Evolutionary conservation across 2,113 vertebrate genomes (phyloP), one percentile per base, ranked within the genome.

Genomic region (Mus pahari): DNA sequence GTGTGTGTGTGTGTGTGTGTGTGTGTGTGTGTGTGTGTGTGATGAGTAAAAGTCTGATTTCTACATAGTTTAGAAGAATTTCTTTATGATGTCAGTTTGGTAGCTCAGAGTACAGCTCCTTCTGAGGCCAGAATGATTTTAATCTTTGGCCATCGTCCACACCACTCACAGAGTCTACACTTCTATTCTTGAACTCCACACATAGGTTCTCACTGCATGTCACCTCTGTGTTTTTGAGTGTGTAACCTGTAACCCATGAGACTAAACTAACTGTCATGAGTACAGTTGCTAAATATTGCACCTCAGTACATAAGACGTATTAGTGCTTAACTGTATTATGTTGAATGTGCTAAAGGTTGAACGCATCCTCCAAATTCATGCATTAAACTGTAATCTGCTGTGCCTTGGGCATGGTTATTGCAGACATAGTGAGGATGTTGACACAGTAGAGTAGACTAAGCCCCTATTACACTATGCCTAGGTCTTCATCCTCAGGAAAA

Each of bases 111-210:
- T 16, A 7, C 8, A 13, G 17, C 20, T 39, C 48, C 12, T 14
- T 24, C 12, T 39, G 48, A 24, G 24, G n/a, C 17, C 0, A 45
- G 10, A 26, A 11, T 5, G 14, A 5, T 6, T 64, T 33, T 75
- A 9, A 0, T 39, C 26, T 33, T 36, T 50, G 12, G 39, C 42
- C 1, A 0, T 0, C 0, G 0, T 50, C 22, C 7, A 53, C 4
- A 19, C 0, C 12, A 0, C 36, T 83, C 79, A 64, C 8, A 53
- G 22, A 45, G 5, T 14, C 55, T 42, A 3, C 3, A 22, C 12
- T 5, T 84, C 24, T 16, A 36, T 39, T 75, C 33, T 62, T n/a
- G 20, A 0, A 24, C 4, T 2, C 28, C 60, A 13, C 14, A 26
- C 16, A 26, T 60, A 19, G 2, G 3, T 39, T 22, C 19, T 14